Evolutionary conservation across 2,113 vertebrate genomes (phyloP).

Genomic region (Xenopus borealis): DNA sequence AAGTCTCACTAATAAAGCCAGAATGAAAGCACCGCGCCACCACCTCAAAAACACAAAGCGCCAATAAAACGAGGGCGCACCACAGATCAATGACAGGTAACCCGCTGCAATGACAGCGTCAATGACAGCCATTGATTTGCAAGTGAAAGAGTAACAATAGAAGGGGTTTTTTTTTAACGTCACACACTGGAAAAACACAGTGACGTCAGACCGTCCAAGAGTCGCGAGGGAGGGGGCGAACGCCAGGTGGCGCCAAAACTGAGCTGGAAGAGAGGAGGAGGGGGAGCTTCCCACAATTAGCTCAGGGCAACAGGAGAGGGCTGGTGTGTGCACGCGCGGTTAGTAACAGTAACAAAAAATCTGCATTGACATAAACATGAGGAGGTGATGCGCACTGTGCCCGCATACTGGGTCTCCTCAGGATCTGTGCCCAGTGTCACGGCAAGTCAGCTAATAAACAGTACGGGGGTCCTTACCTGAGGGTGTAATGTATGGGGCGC

Average conservation of each 20-base stretch:
- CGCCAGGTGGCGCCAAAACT: not conserved
- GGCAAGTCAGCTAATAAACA: not conserved
- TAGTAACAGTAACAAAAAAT: not conserved
- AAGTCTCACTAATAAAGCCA: no score
- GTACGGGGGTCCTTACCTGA: not conserved
- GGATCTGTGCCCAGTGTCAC: not conserved
- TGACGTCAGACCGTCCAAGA: constrained; percentile 13
- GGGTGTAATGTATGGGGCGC: not conserved
- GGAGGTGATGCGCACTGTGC: no score
- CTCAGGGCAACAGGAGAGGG: constrained; percentile 1
- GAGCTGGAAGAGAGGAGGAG: not conserved
- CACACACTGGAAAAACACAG: not conserved
- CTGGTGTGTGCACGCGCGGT: not conserved
- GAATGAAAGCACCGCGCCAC: no score
- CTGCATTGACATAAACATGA: not conserved
- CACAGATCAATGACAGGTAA: no score
- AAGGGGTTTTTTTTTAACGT: constrained; percentile 3
- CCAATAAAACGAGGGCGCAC: no score
- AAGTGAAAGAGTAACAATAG: constrained; percentile 18
- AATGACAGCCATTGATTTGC: no score
- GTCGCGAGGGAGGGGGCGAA: not conserved
- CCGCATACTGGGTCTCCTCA: not conserved
- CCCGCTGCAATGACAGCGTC: no score
- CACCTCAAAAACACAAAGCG: no score
- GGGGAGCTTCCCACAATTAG: not conserved